Percentiles rank a stretch among this genome's conserved stretches.
phyloP scores from a whole-genome alignment of 2,113 vertebrate species.

The Phaethon lepturus region DNA sequence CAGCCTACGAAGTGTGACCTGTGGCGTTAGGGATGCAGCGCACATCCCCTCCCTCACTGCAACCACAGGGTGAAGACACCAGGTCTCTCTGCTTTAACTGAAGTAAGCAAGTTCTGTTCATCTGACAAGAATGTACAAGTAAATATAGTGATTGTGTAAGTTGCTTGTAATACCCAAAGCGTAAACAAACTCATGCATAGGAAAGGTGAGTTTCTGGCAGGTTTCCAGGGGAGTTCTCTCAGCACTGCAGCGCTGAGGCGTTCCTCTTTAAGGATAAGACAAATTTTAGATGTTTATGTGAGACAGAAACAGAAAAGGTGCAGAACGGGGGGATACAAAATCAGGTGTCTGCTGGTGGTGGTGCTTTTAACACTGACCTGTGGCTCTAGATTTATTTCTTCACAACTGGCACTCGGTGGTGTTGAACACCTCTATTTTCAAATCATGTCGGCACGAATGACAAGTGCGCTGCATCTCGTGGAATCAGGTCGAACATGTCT shows the following conservation, averaged over 20 bases:
- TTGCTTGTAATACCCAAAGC: neutral
- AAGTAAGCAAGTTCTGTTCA: neutral
- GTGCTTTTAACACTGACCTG: neutral
- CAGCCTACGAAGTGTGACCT: neutral
- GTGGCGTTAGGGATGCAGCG: neutral
- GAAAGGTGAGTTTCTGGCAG: neutral
- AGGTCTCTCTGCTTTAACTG: neutral
- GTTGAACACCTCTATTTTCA: neutral
- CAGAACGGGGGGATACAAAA: neutral
- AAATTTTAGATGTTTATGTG: neutral
- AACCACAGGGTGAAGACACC: neutral
- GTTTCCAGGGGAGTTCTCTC: neutral
- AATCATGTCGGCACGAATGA: fast-evolving
- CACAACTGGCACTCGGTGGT: too few species aligned
- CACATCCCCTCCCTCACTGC: neutral
- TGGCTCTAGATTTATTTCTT: neutral
- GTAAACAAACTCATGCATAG: neutral
- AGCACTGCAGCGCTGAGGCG: neutral
- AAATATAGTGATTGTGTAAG: neutral
- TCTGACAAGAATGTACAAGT: neutral
- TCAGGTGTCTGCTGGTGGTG: neutral
- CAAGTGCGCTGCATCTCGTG: fast-evolving
- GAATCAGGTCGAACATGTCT: neutral
- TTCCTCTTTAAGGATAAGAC: neutral
- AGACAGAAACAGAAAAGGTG: neutral